Conservation (phyloP, 1,140 invertebrate genomes). For the Procambarus clarkii region DNA sequence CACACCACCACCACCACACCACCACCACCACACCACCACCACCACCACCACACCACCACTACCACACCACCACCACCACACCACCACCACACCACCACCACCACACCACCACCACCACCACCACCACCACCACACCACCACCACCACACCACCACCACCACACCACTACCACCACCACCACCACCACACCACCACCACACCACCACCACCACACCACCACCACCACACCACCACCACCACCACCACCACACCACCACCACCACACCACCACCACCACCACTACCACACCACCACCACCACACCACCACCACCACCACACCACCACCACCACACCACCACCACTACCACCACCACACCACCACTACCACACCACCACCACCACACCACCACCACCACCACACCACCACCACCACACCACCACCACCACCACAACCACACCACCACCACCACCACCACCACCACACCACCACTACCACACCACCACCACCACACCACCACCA, state of each 20-base stretch:
- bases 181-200: background rate
- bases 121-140: too few species aligned
- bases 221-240: background rate
- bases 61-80: conserved; percentile 2
- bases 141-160: background rate
- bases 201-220: background rate
- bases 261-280: background rate
- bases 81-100: background rate
- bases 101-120: background rate
- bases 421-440: background rate
- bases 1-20: background rate
- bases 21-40: background rate
- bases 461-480: conserved; percentile 1
- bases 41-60: background rate
- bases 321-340: too few species aligned
- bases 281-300: too few species aligned
- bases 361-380: background rate
- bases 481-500: background rate
- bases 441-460: background rate
- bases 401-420: background rate
- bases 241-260: background rate
- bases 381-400: background rate
- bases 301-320: too few species aligned
- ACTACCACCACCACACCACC: background rate
- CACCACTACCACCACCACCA: background rate